A percentile compares a stretch with the other conserved stretches of the same genome.
Evolutionary conservation across 2,113 vertebrate genomes (phyloP).

Genomic region (Pelusios castaneus): DNA sequence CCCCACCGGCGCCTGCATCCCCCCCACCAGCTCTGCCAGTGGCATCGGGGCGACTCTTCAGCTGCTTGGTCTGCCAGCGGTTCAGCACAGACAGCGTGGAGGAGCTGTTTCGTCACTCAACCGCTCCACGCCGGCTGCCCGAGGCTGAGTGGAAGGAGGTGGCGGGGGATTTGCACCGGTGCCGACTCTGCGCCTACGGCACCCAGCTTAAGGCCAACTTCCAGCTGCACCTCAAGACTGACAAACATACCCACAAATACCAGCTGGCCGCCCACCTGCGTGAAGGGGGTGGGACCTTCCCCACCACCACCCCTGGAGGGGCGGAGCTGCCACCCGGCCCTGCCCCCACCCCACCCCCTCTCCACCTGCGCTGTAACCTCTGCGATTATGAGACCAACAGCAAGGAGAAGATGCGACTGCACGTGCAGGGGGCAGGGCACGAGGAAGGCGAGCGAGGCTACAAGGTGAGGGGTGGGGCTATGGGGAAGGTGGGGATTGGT

Average conservation of each 20-base stretch:
- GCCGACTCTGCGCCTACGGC: slow-evolving; percentile 76
- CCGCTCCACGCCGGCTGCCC: slow-evolving; percentile 65
- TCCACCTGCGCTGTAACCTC: slow-evolving; percentile 78
- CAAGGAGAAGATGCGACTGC: slow-evolving; percentile 77
- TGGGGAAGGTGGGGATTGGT: background rate
- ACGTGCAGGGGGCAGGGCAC: slow-evolving; percentile 63
- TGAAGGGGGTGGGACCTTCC: slow-evolving; percentile 58
- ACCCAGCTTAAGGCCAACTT: slow-evolving; percentile 80
- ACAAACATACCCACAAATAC: slow-evolving; percentile 77
- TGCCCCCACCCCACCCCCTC: slow-evolving; percentile 41
- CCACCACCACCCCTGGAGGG: background rate
- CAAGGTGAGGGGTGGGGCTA: slow-evolving; percentile 54
- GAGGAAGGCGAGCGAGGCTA: slow-evolving; percentile 73
- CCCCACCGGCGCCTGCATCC: slow-evolving; percentile 33
- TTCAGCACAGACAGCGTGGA: slow-evolving; percentile 76
- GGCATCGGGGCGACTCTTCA: slow-evolving; percentile 60
- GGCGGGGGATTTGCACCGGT: slow-evolving; percentile 71
- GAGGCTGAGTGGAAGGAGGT: slow-evolving; percentile 77
- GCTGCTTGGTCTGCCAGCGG: slow-evolving; percentile 76
- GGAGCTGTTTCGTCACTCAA: slow-evolving; percentile 71
- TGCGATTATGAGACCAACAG: slow-evolving; percentile 77
- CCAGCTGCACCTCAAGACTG: slow-evolving; percentile 77
- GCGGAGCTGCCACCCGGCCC: slow-evolving; percentile 28
- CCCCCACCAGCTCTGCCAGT: slow-evolving; percentile 57
- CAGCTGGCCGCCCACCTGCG: slow-evolving; percentile 76